Percentiles rank a stretch among this genome's conserved stretches.
Evolutionary conservation across 2,888 invertebrate genomes (phyloP).

Genomic region (Drosophila flavopinicola): DNA sequence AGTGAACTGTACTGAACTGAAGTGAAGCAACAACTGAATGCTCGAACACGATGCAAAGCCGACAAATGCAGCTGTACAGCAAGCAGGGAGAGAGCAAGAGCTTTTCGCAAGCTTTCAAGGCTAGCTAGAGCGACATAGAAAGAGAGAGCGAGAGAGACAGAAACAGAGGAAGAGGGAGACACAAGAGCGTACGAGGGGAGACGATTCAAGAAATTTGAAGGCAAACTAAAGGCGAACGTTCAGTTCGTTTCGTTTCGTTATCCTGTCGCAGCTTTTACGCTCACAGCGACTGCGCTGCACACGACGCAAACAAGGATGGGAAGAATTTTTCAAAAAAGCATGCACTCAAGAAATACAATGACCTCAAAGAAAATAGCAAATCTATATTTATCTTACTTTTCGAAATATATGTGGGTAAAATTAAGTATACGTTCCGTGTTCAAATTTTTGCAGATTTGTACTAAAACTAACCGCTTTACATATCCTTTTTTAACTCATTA

Average conservation of each 20-base stretch:
- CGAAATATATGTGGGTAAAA: no score
- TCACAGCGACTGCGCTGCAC: slow-evolving; percentile 57
- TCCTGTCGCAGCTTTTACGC: slow-evolving; percentile 43
- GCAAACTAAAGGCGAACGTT: slow-evolving; percentile 6
- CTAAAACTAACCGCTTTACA: no score
- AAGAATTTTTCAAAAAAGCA: not conserved
- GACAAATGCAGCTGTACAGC: slow-evolving; percentile 50
- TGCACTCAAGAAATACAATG: no score
- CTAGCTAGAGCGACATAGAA: slow-evolving; percentile 21
- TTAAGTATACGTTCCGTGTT: no score
- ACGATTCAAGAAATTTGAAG: slow-evolving; percentile 21
- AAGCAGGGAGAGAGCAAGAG: slow-evolving; percentile 24
- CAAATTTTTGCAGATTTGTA: no score
- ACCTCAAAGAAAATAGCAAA: no score
- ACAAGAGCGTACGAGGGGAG: slow-evolving; percentile 1
- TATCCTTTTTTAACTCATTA: no score
- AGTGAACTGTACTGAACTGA: slow-evolving; percentile 68
- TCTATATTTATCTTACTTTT: no score
- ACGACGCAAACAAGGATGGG: not conserved
- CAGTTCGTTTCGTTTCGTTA: slow-evolving; percentile 10
- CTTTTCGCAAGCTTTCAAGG: slow-evolving; percentile 46
- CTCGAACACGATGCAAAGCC: slow-evolving; percentile 50
- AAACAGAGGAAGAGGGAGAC: not conserved
- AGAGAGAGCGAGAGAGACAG: not conserved
- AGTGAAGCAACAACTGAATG: slow-evolving; percentile 76